Conservation (phyloP, 2,797 vertebrate species). For the Scyliorhinus canicula region DNA sequence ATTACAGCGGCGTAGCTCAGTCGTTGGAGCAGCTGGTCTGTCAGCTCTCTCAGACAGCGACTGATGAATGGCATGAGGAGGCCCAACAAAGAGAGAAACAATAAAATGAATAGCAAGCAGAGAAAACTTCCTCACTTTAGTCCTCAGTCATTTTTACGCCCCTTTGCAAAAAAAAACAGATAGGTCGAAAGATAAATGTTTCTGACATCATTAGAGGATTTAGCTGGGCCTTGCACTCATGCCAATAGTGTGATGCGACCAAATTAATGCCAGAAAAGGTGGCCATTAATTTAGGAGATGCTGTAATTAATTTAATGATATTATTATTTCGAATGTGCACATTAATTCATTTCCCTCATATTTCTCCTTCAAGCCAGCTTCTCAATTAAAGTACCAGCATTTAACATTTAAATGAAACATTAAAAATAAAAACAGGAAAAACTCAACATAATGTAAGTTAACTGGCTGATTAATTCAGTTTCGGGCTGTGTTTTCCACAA, state of each 20-base stretch:
- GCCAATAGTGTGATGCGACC: not conserved
- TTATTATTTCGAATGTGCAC: not conserved
- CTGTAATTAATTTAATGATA: not conserved
- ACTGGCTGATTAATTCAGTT: not conserved
- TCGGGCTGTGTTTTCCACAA: not conserved
- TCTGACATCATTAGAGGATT: slow-evolving; percentile 20
- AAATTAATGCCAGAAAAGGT: slow-evolving; percentile 7
- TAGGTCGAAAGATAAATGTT: not conserved
- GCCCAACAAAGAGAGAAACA: not conserved
- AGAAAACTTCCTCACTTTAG: not conserved
- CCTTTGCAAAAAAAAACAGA: not conserved
- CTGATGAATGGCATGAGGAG: not conserved
- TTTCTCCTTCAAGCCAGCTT: not conserved
- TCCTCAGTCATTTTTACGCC: not conserved
- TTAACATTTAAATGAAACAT: not conserved
- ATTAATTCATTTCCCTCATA: slow-evolving; percentile 4
- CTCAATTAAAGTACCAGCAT: not conserved
- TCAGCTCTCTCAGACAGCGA: not conserved
- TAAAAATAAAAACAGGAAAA: not conserved
- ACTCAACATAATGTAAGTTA: not conserved
- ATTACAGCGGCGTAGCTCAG: not conserved
- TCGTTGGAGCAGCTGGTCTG: not conserved
- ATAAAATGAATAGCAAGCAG: not conserved
- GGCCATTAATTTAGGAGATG: slow-evolving; percentile 1
- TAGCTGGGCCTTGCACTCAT: not conserved